These are phyloP conservation scores for Xenopus borealis DNA, from an alignment of 2,113 vertebrate genomes.

Conservation along the genomic window DNA sequence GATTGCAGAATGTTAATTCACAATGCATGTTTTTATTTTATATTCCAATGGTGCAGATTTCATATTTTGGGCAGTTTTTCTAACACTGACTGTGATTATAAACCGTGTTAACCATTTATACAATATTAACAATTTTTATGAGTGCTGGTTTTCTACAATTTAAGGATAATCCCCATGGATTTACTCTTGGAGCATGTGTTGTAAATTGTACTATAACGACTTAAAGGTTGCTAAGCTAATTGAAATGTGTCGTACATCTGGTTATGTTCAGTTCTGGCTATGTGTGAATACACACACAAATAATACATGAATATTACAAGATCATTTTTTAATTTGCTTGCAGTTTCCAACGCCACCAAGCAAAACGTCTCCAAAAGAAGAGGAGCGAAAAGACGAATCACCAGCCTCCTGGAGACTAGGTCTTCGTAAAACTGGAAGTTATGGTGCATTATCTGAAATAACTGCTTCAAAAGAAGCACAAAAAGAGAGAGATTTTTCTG, in stretches of 20 bases:
- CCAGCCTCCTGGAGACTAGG: conserved; percentile 91
- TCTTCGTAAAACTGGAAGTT: conserved; percentile 95
- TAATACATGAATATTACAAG: too few species aligned
- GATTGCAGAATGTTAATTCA: conserved; percentile 55
- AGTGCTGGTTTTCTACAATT: conserved; percentile 44
- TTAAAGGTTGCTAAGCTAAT: not conserved
- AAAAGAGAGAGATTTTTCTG: conserved; percentile 87
- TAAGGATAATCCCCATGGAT: conserved; percentile 48
- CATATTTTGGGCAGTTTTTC: conserved; percentile 58
- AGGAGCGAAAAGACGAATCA: conserved; percentile 93
- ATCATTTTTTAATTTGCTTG: not conserved
- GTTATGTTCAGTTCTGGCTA: too few species aligned
- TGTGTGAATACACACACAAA: too few species aligned
- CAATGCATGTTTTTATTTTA: conserved; percentile 65
- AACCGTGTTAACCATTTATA: conserved; percentile 53
- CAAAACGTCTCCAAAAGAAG: conserved; percentile 87
- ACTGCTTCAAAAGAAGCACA: conserved; percentile 91
- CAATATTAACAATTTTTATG: conserved; percentile 35
- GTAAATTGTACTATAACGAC: not conserved
- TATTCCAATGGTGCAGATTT: conserved; percentile 30
- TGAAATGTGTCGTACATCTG: too few species aligned
- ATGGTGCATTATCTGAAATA: conserved; percentile 93
- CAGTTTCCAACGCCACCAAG: conserved; percentile 76
- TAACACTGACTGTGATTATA: conserved; percentile 51
- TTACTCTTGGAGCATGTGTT: not conserved